These are phyloP conservation scores for Dallia pectoralis DNA, from an alignment of 2,797 vertebrate genomes.

Conservation along the genomic window DNA sequence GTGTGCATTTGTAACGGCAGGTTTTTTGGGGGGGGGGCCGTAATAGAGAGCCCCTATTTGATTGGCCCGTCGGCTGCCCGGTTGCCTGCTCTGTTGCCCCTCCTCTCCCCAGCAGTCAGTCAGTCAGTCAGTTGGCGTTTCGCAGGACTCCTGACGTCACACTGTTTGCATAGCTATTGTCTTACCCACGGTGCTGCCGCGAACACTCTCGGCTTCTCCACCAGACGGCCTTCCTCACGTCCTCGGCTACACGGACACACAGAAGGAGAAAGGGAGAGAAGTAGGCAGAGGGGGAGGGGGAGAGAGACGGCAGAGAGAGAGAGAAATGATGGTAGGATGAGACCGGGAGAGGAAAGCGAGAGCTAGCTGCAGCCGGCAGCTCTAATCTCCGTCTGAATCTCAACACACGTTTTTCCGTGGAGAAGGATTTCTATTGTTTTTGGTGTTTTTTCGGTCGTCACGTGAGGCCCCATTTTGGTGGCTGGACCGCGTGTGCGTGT, in stretches of 20 bases:
- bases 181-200: slow-evolving; percentile 74
- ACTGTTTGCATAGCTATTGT: slow-evolving; percentile 88
- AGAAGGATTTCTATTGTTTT: slow-evolving; percentile 32
- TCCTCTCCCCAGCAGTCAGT: slow-evolving; percentile 66
- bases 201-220: slow-evolving; percentile 60
- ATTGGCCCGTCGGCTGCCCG: slow-evolving; percentile 63
- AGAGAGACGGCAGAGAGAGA: slow-evolving; percentile 55
- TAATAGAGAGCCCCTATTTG: slow-evolving; percentile 75
- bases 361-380: slow-evolving; percentile 35
- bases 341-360: slow-evolving; percentile 51
- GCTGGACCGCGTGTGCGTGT: slow-evolving; percentile 21
- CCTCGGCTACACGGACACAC: slow-evolving; percentile 6
- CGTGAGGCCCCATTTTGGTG: slow-evolving; percentile 1
- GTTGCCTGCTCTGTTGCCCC: slow-evolving; percentile 61
- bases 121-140: slow-evolving; percentile 65
- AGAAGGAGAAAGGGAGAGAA: slow-evolving; percentile 49
- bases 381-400: slow-evolving; percentile 67
- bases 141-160: slow-evolving; percentile 87
- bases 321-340: slow-evolving; percentile 34
- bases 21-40: slow-evolving; percentile 54
- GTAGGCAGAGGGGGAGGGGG: slow-evolving; percentile 40
- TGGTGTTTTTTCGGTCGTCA: neutral
- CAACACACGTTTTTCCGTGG: slow-evolving; percentile 43
- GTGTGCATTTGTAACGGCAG: slow-evolving; percentile 35
- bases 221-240: slow-evolving; percentile 10